These are phyloP conservation scores for Triplophysa yarkandensis DNA, from an alignment of 2,797 vertebrate species.

Conservation along the genomic window DNA sequence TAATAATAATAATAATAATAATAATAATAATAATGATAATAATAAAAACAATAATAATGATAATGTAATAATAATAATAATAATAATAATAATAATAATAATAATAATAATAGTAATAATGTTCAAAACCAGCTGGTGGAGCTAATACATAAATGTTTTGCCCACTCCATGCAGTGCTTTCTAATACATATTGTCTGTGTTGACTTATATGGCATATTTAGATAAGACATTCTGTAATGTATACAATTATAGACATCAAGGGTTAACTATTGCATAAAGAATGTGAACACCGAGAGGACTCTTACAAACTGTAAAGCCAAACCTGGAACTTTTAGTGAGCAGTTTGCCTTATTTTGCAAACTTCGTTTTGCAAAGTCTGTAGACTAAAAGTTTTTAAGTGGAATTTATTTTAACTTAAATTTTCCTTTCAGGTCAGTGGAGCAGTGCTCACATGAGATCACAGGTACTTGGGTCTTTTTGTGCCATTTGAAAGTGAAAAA, in stretches of 20 bases:
- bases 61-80: too few species aligned
- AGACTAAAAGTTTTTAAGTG: background rate
- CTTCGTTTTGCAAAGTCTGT: background rate
- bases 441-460: constrained; percentile 7
- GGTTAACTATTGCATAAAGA: background rate
- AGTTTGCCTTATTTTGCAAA: background rate
- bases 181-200: background rate
- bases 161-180: too few species aligned
- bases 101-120: background rate
- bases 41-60: too few species aligned
- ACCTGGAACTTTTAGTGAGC: background rate
- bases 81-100: too few species aligned
- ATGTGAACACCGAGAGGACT: too few species aligned
- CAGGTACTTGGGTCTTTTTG: background rate
- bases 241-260: background rate
- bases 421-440: constrained; percentile 1
- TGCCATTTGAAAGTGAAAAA: background rate
- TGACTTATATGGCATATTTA: too few species aligned
- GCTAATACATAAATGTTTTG: background rate
- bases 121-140: constrained; percentile 10
- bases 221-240: background rate
- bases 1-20: too few species aligned
- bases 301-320: background rate
- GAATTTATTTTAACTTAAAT: constrained; percentile 8
- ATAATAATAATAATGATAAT: too few species aligned